Percentiles rank a stretch among this genome's conserved stretches.
Evolutionary conservation across 2,888 invertebrate species (phyloP).

Genomic region (Campoplex nolae): DNA sequence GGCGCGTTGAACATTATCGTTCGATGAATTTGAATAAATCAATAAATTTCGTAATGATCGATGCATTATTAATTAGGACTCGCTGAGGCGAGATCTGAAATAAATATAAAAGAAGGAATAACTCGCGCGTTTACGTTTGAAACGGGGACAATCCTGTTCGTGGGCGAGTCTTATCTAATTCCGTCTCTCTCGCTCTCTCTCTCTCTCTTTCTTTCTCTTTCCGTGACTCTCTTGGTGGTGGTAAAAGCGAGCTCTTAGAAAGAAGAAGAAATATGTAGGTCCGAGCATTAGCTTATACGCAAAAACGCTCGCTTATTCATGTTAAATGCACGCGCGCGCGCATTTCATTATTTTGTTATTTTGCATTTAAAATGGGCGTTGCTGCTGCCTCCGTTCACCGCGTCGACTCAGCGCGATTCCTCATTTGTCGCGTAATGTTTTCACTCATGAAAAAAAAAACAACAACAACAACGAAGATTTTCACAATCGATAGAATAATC

Average conservation of each 20-base stretch:
- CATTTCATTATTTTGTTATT: slow-evolving; percentile 14
- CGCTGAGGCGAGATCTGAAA: slow-evolving; percentile 32
- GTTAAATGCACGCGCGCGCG: slow-evolving; percentile 9
- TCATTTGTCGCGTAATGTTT: slow-evolving; percentile 13
- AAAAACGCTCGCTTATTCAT: background rate
- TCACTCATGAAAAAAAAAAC: background rate
- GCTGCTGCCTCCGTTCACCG: slow-evolving; percentile 41
- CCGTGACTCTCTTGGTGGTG: slow-evolving; percentile 1
- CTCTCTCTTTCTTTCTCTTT: slow-evolving; percentile 9
- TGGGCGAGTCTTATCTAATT: slow-evolving; percentile 62
- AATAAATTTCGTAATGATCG: slow-evolving; percentile 64
- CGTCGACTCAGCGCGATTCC: slow-evolving; percentile 10
- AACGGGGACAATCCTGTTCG: slow-evolving; percentile 65
- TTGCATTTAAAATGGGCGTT: slow-evolving; percentile 16
- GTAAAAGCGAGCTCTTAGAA: background rate
- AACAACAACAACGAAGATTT: background rate
- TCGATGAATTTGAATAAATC: slow-evolving; percentile 20
- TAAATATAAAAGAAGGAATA: slow-evolving; percentile 22
- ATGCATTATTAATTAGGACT: slow-evolving; percentile 62
- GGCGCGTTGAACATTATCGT: slow-evolving; percentile 10
- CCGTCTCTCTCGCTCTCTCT: slow-evolving; percentile 44
- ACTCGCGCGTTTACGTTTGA: slow-evolving; percentile 35
- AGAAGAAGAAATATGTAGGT: slow-evolving; percentile 60
- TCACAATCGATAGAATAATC: slow-evolving; percentile 16
- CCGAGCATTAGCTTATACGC: slow-evolving; percentile 31